A percentile compares a stretch with the other conserved stretches of the same genome.
Evolutionary conservation across 2,797 vertebrate genomes (phyloP).

Genomic region (Cynopterus sphinx): DNA sequence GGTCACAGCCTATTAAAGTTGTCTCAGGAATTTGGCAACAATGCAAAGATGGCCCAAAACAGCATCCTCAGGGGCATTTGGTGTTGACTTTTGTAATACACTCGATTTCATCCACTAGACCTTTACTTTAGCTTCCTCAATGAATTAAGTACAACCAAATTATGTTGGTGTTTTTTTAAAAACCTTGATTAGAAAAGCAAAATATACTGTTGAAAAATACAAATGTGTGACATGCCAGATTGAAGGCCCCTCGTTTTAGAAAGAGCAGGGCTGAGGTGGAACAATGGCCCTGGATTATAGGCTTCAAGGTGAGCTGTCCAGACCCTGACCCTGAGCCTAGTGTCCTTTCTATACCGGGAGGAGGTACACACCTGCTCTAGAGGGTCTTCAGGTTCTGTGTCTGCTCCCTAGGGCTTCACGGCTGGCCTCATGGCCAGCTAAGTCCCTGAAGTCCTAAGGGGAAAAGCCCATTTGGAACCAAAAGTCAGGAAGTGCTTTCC

Average conservation of each 20-base stretch:
- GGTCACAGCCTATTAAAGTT: background rate
- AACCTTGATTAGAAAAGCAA: background rate
- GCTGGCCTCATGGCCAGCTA: background rate
- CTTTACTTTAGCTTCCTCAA: background rate
- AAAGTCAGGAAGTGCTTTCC: background rate
- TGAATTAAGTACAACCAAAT: background rate
- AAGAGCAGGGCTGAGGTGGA: background rate
- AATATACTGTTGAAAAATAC: background rate
- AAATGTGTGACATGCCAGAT: background rate
- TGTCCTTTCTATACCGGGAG: background rate
- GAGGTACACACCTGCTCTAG: no score
- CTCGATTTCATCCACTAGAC: background rate
- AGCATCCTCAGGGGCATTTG: rapidly evolving
- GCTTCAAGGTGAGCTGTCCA: background rate
- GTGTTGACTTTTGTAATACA: background rate
- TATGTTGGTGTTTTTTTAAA: no score
- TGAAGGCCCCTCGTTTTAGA: background rate
- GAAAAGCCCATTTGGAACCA: background rate
- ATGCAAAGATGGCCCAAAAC: background rate
- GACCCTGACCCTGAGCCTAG: background rate
- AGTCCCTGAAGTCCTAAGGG: background rate
- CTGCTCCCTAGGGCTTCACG: background rate
- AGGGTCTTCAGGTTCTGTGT: background rate
- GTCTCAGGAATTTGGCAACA: background rate
- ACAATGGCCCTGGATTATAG: background rate